Conservation (phyloP, 2,797 vertebrate genomes). For the Poeciliopsis turneri region DNA sequence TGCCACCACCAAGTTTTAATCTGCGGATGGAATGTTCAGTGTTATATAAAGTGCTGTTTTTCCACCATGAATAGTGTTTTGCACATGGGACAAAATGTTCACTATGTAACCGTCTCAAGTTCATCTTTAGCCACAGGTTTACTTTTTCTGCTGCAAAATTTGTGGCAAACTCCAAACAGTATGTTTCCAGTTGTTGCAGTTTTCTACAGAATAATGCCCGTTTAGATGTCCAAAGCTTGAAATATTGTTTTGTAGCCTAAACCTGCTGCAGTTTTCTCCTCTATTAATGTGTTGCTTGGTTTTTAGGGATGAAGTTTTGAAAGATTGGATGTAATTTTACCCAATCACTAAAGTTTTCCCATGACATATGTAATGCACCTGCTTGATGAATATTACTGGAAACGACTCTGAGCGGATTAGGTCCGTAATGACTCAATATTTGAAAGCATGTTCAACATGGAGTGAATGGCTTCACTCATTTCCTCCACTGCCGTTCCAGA, state of each 20-base stretch:
- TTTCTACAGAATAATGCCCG: not conserved
- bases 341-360: no score
- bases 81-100: not conserved
- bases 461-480: no score
- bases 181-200: not conserved
- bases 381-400: no score
- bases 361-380: no score
- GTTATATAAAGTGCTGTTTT: not conserved
- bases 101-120: not conserved
- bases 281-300: not conserved
- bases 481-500: no score
- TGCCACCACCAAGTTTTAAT: not conserved
- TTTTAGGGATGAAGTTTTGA: not conserved
- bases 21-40: not conserved
- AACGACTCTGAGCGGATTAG: no score
- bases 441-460: no score
- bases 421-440: no score
- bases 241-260: not conserved
- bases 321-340: no score
- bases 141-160: not conserved
- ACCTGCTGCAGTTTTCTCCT: not conserved
- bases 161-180: not conserved
- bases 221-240: not conserved
- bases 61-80: not conserved
- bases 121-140: not conserved